Percentiles rank a stretch among this genome's conserved stretches.
phyloP scores from a whole-genome alignment of 2,888 invertebrate species.

The Chrysolina americana region DNA sequence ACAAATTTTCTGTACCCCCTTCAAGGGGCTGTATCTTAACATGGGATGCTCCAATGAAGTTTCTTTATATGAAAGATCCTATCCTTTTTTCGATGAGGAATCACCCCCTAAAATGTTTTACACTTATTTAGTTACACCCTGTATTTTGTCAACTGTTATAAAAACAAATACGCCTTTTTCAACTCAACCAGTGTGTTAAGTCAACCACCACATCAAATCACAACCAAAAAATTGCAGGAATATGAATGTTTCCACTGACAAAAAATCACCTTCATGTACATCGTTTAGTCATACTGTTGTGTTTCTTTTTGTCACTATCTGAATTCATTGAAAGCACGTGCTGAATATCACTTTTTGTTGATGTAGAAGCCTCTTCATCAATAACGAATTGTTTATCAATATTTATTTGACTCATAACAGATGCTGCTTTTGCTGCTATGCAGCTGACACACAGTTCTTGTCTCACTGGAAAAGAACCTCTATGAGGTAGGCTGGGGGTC shows the following conservation, averaged over 20 bases:
- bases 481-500: constrained; percentile 71
- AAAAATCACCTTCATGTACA: constrained; percentile 23
- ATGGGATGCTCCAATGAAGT: too few relatives aligned
- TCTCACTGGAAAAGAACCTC: constrained; percentile 57
- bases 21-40: too few relatives aligned
- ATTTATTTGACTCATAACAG: constrained; percentile 37
- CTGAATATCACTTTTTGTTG: constrained; percentile 39
- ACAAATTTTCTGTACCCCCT: too few relatives aligned
- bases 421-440: constrained; percentile 61
- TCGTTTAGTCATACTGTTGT: constrained; percentile 31
- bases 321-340: constrained; percentile 46
- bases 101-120: too few relatives aligned
- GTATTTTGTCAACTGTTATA: too few relatives aligned
- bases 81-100: too few relatives aligned
- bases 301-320: constrained; percentile 24
- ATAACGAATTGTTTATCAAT: neutral
- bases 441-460: constrained; percentile 66
- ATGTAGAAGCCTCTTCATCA: constrained; percentile 39
- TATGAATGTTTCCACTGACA: neutral
- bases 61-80: too few relatives aligned
- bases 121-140: too few relatives aligned
- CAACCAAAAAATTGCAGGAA: constrained; percentile 17
- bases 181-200: neutral
- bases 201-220: neutral
- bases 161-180: too few relatives aligned